Base-by-base conservation (phyloP, 2,797 vertebrate genomes). In the Uromys caudimaculatus region DNA sequence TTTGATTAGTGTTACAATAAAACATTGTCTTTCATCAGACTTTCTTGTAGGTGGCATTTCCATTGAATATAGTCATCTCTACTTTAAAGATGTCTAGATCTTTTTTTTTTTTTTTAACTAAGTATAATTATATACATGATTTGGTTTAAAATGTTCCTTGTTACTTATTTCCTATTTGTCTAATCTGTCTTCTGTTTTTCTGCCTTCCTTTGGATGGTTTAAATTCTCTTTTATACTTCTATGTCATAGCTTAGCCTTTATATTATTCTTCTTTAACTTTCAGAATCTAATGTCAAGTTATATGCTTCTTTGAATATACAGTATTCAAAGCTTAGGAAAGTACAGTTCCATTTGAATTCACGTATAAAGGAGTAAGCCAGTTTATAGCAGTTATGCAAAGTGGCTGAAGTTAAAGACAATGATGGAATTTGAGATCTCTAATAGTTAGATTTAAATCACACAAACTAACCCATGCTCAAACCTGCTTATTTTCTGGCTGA, bases 41-140 rank as follows among this genome's bases (percentile, higher is more conserved):
- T 91, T 95, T 77, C 69, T 93, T 86, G 35, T n/a, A 93, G 23
- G 38, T 41, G 88, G 94, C 67, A 89, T 32, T 77, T 94, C 77
- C 56, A 56, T 24, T 50, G 29, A 67, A 35, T 35, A 67, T 13
- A 19, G 38, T 88, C 24, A 41, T 41, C n/a, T 54, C 47, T 75
- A 52, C n/a, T 44, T 95, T 77, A 91, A 23, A 41, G 21, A 38
- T 82, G 16, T 93, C 90, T 60, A 92, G 44, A 90, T 14, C 10
- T 78, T 88, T 41, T 95, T 44, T 64, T 32, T 23, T 78, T 88
- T 38, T 95, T 41, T 69, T 29, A n/a, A 94, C 60, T 76, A 89
- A 92, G 87, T 62, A 38, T 83, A n/a, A 85, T 77, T 76, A 86
- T 35, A 54, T 16, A 54, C 29, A 62, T 52, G 78, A 11, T 79